Conservation (phyloP, 2,113 vertebrate species). For the Ictidomys tridecemlineatus region DNA sequence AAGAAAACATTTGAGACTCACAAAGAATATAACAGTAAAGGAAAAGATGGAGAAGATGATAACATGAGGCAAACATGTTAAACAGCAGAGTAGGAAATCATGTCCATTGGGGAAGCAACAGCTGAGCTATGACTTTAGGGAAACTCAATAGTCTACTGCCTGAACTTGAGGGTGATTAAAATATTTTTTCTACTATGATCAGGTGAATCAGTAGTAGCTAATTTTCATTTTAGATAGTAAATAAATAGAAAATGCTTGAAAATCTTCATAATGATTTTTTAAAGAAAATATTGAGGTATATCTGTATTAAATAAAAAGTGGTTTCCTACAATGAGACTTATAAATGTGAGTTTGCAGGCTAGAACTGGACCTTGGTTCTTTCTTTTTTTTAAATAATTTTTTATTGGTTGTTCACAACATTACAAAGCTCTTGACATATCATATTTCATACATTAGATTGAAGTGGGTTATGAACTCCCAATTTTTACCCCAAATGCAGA, state of each 20-base stretch:
- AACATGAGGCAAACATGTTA: neutral
- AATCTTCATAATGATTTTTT: neutral
- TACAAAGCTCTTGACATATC: too few relatives aligned
- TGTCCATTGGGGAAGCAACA: neutral
- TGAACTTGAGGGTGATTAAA: neutral
- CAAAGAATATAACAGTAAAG: neutral
- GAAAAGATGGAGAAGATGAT: neutral
- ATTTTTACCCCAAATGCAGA: too few relatives aligned
- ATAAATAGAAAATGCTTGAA: neutral
- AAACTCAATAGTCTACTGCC: neutral
- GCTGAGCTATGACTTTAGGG: neutral
- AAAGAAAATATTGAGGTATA: neutral
- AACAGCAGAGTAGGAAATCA: neutral
- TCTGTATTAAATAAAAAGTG: neutral
- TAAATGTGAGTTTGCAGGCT: neutral
- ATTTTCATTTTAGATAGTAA: constrained; percentile 4
- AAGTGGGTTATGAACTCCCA: too few relatives aligned
- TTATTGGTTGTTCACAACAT: too few relatives aligned
- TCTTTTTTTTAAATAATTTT: too few relatives aligned
- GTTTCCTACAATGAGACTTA: neutral
- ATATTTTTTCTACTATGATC: neutral
- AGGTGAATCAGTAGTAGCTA: neutral
- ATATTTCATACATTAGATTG: too few relatives aligned
- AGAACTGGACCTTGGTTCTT: neutral
- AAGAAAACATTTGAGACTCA: neutral